Base-by-base conservation (phyloP, 1,140 invertebrate genomes). In the Sinella curviseta region DNA sequence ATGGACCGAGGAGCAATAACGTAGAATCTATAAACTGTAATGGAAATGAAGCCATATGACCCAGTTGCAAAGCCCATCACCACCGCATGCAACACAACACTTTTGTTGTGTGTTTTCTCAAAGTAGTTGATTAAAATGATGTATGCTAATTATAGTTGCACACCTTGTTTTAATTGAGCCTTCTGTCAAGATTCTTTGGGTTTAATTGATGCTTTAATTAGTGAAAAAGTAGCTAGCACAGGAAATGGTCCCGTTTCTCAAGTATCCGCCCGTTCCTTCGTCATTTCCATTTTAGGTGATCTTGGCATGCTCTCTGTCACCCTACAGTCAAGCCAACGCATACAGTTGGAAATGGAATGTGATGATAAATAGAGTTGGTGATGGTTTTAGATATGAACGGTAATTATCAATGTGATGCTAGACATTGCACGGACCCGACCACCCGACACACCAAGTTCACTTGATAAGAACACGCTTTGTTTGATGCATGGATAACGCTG, bases 151-250 rank as follows among this genome's bases (percentile, higher is more conserved):
- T 48, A 48, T 48, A 8, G 4, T 8, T 26, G 57, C 57, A 60
- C 14, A 60, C 57, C 14, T 26, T 26, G 4, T 60, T 26, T 14
- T 4, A 8, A 26, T 8, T 60, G 8, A 60, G 24, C 8, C 39
- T 48, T 48, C 17, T 48, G 39, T 48, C 39, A 48, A 48, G 39
- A 8, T 48, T 17, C n/a, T n/a, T n/a, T n/a, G n/a, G n/a, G n/a
- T n/a, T 65, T 65, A 65, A 65, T 65, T 65, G 57, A 26, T 26
- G 24, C 24, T 16, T 65, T 65, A 65, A 65, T 65, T 65, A 65
- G 14, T 26, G 8, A 16, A 14, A 65, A 17, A 65, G 24, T 26
- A n/a, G 4, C 4, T 26, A n/a, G 16, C 65, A 60, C 55, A 70
- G 65, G 65, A 70, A 31, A 33, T 14, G 24, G 3, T 70, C 65